A percentile compares a stretch with the other conserved stretches of the same genome.
Evolutionary conservation across 53 echinoderm and acorn worm genomes (phyloP).

Genomic region (Hippasteria phrygiana): DNA sequence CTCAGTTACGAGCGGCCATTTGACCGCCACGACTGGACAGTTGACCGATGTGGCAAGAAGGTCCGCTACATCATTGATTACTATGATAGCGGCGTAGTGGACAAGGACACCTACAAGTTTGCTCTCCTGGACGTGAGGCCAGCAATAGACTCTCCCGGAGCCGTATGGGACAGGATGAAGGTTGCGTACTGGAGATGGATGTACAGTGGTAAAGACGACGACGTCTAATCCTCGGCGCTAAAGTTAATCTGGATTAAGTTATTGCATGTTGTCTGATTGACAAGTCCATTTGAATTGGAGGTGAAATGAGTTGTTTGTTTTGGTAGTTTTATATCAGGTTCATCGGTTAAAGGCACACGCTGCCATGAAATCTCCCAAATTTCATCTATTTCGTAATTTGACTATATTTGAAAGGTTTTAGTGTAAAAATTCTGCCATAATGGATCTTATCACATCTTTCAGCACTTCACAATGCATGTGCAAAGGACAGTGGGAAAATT

Average conservation of each 20-base stretch:
- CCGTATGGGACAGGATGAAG: conserved; percentile 97
- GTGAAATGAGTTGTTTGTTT: no score
- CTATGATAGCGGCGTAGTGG: conserved; percentile 91
- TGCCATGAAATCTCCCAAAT: no score
- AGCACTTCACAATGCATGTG: no score
- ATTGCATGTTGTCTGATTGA: not conserved
- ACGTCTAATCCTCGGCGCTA: not conserved
- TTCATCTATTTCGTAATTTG: no score
- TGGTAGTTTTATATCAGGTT: no score
- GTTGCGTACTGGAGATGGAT: conserved; percentile 88
- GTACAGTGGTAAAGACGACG: conserved; percentile 69
- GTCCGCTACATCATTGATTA: conserved; percentile 98
- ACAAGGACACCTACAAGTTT: conserved; percentile 86
- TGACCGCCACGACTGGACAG: conserved; percentile 94
- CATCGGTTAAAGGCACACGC: no score
- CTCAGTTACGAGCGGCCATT: conserved; percentile 91
- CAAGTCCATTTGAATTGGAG: no score
- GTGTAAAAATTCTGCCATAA: no score
- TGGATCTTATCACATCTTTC: no score
- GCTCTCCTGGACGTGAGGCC: conserved; percentile 94
- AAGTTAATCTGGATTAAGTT: not conserved
- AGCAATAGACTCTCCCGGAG: conserved; percentile 89
- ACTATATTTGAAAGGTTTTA: no score
- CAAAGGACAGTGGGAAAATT: no score
- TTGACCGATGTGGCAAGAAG: conserved; percentile 91